Percentiles rank a stretch among this genome's conserved stretches.
phyloP scores from a whole-genome alignment of 2,888 invertebrate species.

The Sarcophaga rosellei region DNA sequence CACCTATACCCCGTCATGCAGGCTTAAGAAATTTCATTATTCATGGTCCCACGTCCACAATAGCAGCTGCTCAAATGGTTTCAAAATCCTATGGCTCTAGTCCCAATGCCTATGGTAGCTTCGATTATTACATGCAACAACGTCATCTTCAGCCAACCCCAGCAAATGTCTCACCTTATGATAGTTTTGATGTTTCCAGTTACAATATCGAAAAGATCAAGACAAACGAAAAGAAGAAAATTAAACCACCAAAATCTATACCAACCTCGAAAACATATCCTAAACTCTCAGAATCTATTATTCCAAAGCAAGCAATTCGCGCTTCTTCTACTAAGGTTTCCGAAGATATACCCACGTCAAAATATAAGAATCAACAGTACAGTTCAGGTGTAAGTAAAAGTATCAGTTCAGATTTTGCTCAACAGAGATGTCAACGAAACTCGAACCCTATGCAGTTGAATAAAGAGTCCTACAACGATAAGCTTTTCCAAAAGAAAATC shows the following conservation, averaged over 20 bases:
- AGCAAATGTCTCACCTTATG: conserved; percentile 72
- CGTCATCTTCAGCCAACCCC: conserved; percentile 69
- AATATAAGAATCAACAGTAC: conserved; percentile 80
- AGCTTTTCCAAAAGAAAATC: conserved; percentile 75
- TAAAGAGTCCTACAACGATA: conserved; percentile 70
- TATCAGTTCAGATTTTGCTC: conserved; percentile 80
- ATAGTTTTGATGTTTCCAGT: conserved; percentile 81
- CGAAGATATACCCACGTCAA: conserved; percentile 80
- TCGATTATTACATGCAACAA: conserved; percentile 83
- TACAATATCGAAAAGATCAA: conserved; percentile 76
- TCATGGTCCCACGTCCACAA: conserved; percentile 73
- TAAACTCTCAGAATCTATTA: conserved; percentile 71
- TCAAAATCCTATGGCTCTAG: conserved; percentile 86
- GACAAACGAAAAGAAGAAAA: conserved; percentile 59
- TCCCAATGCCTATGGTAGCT: conserved; percentile 84
- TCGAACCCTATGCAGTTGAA: conserved; percentile 74
- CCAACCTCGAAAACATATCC: conserved; percentile 79
- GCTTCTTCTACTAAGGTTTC: conserved; percentile 50
- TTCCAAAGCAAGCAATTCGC: conserved; percentile 42
- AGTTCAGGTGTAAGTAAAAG: conserved; percentile 79
- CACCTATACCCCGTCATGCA: conserved; percentile 74
- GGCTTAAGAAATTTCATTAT: conserved; percentile 78
- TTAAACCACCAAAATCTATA: conserved; percentile 72
- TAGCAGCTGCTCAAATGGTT: conserved; percentile 81
- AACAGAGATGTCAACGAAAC: conserved; percentile 77